Percentiles rank a stretch among this genome's conserved stretches.
These are phyloP conservation scores for Phrynocephalus vlangalii DNA, from an alignment of 2,797 vertebrate genomes.

Conservation along the genomic window DNA sequence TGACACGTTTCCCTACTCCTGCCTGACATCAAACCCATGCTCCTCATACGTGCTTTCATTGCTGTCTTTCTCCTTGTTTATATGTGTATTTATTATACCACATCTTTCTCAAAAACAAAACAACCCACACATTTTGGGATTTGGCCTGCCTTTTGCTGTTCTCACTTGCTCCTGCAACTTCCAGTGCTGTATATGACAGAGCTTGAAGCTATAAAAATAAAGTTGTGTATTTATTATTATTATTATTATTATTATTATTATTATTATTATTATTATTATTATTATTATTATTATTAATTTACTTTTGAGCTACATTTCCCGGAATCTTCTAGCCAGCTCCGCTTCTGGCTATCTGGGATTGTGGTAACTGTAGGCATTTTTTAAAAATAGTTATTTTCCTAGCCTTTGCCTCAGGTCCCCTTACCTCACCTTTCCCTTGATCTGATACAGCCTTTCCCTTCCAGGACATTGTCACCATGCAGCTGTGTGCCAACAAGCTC, in stretches of 20 bases:
- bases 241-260: too few species aligned
- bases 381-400: too few species aligned
- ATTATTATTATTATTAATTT: too few species aligned
- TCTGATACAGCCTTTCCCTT: slow-evolving; percentile 19
- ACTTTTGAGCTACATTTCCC: too few species aligned
- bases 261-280: too few species aligned
- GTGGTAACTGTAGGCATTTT: too few species aligned
- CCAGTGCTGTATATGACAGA: neutral
- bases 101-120: neutral
- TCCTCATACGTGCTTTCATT: neutral
- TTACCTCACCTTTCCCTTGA: neutral
- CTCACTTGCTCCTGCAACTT: neutral
- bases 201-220: too few species aligned
- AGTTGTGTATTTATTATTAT: too few species aligned
- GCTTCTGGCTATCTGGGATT: too few species aligned
- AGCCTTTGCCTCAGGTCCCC: neutral
- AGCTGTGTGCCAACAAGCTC: slow-evolving; percentile 96
- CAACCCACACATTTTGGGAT: too few species aligned
- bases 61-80: neutral
- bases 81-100: neutral
- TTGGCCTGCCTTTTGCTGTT: neutral
- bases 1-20: neutral
- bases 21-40: neutral
- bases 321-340: too few species aligned
- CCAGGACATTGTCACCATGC: slow-evolving; percentile 95